Evolutionary conservation across 2,797 vertebrate genomes (phyloP).

Genomic region (Diplodus sargus): DNA sequence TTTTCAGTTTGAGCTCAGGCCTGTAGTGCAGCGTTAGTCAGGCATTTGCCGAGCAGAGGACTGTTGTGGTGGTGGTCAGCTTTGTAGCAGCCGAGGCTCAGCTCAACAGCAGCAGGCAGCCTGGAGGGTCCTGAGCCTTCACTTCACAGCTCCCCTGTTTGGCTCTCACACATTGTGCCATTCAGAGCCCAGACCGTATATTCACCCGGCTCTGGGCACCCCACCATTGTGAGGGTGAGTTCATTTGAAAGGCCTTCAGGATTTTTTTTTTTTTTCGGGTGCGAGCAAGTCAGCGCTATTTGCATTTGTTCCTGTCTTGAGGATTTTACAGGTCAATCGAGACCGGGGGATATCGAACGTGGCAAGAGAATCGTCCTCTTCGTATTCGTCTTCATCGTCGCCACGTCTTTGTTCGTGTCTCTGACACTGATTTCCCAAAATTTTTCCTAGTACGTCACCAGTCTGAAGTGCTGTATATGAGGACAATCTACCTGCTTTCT

Average conservation of each 20-base stretch:
- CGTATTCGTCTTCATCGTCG: slow-evolving; percentile 40
- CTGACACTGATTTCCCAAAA: slow-evolving; percentile 25
- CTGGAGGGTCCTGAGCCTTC: slow-evolving; percentile 64
- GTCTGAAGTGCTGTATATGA: neutral
- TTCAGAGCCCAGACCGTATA: slow-evolving; percentile 79
- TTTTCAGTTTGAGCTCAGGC: neutral
- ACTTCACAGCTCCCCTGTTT: slow-evolving; percentile 60
- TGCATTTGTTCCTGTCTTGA: slow-evolving; percentile 92
- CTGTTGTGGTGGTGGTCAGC: slow-evolving; percentile 36
- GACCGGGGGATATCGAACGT: slow-evolving; percentile 66
- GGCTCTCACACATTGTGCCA: slow-evolving; percentile 79
- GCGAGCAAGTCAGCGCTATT: slow-evolving; percentile 89
- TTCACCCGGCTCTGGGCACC: slow-evolving; percentile 82
- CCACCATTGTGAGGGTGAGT: slow-evolving; percentile 83
- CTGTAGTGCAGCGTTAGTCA: neutral
- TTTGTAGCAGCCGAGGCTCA: slow-evolving; percentile 44
- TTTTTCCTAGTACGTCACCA: neutral
- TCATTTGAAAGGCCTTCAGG: slow-evolving; percentile 89
- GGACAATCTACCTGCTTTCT: neutral
- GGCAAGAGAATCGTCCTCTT: slow-evolving; percentile 61
- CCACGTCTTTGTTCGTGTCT: slow-evolving; percentile 21
- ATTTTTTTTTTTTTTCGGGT: slow-evolving; percentile 75
- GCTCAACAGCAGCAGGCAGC: slow-evolving; percentile 52
- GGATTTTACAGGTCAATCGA: slow-evolving; percentile 92
- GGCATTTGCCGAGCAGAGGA: neutral